Percentiles rank a stretch among this genome's conserved stretches.
These are phyloP conservation scores for Sceliomorpha sp. DNA, from an alignment of 2,888 invertebrate species.

Conservation along the genomic window DNA sequence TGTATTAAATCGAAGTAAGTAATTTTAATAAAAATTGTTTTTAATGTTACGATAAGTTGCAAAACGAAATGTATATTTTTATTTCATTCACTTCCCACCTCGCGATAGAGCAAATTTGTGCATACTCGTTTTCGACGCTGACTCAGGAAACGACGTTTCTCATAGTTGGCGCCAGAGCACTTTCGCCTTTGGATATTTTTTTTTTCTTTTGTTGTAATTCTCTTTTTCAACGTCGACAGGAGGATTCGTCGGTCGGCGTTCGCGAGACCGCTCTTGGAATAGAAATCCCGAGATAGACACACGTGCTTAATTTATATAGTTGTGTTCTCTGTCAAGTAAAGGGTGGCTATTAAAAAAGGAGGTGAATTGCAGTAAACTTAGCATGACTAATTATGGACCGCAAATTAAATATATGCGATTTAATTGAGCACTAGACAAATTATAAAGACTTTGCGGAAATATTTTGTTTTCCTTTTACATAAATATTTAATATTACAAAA, in stretches of 20 bases:
- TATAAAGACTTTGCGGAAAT: too few species aligned
- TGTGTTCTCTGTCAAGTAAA: conserved; percentile 10
- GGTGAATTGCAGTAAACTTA: too few species aligned
- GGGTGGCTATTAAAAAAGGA: too few species aligned
- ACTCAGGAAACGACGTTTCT: conserved; percentile 36
- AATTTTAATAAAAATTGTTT: too few species aligned
- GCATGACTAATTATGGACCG: too few species aligned
- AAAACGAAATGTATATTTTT: conserved; percentile 1
- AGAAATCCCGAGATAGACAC: conserved; percentile 41
- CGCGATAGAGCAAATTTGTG: conserved; percentile 28
- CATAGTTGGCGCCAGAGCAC: conserved; percentile 38
- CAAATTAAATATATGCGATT: too few species aligned
- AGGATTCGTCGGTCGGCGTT: conserved; percentile 39
- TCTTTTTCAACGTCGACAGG: conserved; percentile 36
- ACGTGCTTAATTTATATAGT: conserved; percentile 26
- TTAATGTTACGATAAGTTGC: too few species aligned
- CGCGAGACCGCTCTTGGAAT: conserved; percentile 45
- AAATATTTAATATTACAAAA: too few species aligned
- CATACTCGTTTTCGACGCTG: conserved; percentile 18
- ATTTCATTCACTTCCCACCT: conserved; percentile 2
- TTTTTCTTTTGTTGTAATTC: too few species aligned
- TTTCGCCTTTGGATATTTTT: conserved; percentile 37
- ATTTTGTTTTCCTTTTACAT: too few species aligned
- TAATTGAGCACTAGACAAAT: too few species aligned
- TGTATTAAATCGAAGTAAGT: too few species aligned